Percentiles rank a stretch among this genome's conserved stretches.
These are phyloP conservation scores for Papilio xuthus DNA, from an alignment of 1,140 invertebrate genomes.

Conservation along the genomic window DNA sequence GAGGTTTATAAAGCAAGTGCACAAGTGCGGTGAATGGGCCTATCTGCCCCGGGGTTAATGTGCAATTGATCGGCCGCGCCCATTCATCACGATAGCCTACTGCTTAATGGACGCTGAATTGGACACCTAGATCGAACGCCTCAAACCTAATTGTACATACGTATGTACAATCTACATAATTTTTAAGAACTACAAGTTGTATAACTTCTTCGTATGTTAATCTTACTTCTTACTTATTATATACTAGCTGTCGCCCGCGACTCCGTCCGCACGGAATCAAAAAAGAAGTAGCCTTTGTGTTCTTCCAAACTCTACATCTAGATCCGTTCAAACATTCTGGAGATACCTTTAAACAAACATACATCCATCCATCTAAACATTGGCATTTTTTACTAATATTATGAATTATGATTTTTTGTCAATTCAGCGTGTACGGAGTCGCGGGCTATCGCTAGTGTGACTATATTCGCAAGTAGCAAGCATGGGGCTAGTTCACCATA, in stretches of 20 bases:
- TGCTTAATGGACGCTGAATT: slow-evolving; percentile 20
- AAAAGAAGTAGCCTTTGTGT: too few relatives aligned
- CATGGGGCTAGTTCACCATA: neutral
- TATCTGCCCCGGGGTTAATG: slow-evolving; percentile 33
- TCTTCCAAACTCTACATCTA: too few relatives aligned
- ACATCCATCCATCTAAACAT: too few relatives aligned
- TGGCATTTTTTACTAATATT: too few relatives aligned
- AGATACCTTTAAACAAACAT: too few relatives aligned
- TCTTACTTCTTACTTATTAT: too few relatives aligned
- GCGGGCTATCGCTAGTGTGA: too few relatives aligned
- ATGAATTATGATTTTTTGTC: too few relatives aligned
- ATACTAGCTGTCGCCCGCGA: too few relatives aligned
- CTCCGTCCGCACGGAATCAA: too few relatives aligned
- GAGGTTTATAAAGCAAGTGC: slow-evolving; percentile 25
- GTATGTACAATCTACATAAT: neutral
- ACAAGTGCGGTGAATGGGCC: slow-evolving; percentile 24
- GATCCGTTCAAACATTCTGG: too few relatives aligned
- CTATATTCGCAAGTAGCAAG: neutral
- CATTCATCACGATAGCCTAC: slow-evolving; percentile 24
- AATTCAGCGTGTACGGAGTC: too few relatives aligned
- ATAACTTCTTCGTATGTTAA: neutral
- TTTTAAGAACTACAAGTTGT: neutral
- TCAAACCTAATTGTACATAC: neutral
- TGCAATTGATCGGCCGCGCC: slow-evolving; percentile 19
- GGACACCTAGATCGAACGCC: neutral